A percentile compares a stretch with the other conserved stretches of the same genome.
These are phyloP conservation scores for Phainopepla nitens DNA, from an alignment of 2,113 vertebrate genomes.

Conservation along the genomic window DNA sequence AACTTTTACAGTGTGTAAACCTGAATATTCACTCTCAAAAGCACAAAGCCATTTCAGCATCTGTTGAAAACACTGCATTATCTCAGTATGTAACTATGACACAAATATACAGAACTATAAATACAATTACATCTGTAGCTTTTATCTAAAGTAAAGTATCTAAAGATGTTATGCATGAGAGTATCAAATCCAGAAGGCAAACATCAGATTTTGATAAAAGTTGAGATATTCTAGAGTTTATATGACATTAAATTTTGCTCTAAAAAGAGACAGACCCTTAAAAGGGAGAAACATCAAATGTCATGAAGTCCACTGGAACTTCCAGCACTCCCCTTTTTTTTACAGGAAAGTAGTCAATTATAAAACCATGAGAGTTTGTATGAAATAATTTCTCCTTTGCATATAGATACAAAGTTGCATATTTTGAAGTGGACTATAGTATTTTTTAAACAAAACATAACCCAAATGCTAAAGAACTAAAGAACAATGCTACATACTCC, in stretches of 20 bases:
- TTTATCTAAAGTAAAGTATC: slow-evolving; percentile 15
- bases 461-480: background rate
- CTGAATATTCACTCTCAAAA: background rate
- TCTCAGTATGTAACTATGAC: background rate
- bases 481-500: background rate
- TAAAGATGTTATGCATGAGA: background rate
- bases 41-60: background rate
- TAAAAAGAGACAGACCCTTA: background rate
- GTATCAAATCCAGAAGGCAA: slow-evolving; percentile 15
- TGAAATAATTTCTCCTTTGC: background rate
- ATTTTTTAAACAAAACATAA: background rate
- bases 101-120: background rate
- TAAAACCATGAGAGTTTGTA: background rate
- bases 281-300: background rate
- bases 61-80: background rate
- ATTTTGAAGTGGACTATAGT: background rate
- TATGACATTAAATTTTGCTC: background rate
- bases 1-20: background rate
- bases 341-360: background rate
- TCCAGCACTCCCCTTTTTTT: background rate
- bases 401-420: background rate
- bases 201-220: slow-evolving; percentile 29
- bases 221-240: background rate
- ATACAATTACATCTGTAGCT: slow-evolving; percentile 27
- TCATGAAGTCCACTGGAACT: background rate